A percentile compares a stretch with the other conserved stretches of the same genome.
Evolutionary conservation across 2,113 vertebrate species (phyloP).

Genomic region (Gallinago paraguaiae): DNA sequence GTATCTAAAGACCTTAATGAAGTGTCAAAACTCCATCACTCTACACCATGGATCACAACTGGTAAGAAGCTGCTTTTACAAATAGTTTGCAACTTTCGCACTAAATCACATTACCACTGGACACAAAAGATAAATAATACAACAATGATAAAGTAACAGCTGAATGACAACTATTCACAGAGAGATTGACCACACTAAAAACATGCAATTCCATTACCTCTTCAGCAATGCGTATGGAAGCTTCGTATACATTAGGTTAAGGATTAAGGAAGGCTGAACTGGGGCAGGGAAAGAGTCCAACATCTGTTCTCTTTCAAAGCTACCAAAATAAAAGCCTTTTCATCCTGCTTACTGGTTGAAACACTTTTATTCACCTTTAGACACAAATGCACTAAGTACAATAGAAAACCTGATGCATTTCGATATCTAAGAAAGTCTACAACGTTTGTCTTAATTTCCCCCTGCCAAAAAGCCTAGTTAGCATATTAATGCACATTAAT

Average conservation of each 20-base stretch:
- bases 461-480: constrained; percentile 33
- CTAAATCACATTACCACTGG: not conserved
- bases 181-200: not conserved
- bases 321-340: not conserved
- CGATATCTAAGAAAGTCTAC: not conserved
- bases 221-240: not conserved
- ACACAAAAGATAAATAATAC: not conserved
- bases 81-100: not conserved
- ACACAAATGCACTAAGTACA: not conserved
- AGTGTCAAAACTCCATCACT: not conserved
- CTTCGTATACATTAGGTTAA: not conserved
- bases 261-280: not conserved
- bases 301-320: not conserved
- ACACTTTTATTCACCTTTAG: constrained; percentile 19
- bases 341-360: not conserved
- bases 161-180: not conserved
- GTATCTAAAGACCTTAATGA: not conserved
- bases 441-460: constrained; percentile 28
- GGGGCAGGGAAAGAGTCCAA: not conserved
- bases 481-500: constrained; percentile 50
- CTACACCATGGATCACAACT: not conserved
- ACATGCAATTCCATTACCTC: not conserved
- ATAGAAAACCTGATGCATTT: constrained; percentile 20
- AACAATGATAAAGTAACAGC: not conserved
- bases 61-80: not conserved